These are phyloP conservation scores for Pachyseris speciosa DNA, from an alignment of 64 coral and sea anemone species.

Conservation along the genomic window DNA sequence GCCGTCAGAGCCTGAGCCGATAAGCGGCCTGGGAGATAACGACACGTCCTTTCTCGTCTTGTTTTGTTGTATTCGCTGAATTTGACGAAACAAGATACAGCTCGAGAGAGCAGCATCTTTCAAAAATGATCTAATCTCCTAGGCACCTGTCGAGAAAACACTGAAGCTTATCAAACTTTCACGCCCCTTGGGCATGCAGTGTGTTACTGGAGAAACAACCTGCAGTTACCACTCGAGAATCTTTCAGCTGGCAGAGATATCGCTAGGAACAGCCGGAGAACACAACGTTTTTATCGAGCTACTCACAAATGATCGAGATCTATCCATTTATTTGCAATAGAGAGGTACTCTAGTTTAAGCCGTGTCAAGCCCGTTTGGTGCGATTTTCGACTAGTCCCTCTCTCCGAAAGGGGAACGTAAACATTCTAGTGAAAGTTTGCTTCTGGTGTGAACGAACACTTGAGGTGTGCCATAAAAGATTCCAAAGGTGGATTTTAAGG, in stretches of 20 bases:
- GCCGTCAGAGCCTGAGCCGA: no score
- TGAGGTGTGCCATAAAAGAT: not conserved
- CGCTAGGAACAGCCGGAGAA: not conserved
- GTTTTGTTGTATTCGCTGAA: no score
- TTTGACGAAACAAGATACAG: not conserved
- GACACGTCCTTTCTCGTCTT: no score
- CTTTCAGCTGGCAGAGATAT: not conserved
- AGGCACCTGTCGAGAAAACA: conserved; percentile 6
- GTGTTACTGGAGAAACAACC: conserved; percentile 19
- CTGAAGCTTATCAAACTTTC: conserved; percentile 2
- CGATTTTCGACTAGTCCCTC: not conserved
- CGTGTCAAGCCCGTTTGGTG: not conserved
- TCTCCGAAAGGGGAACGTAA: not conserved
- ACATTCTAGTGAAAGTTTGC: not conserved
- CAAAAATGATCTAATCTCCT: conserved; percentile 20
- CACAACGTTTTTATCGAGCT: not conserved
- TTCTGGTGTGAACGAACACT: not conserved
- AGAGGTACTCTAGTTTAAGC: no score
- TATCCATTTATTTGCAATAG: no score
- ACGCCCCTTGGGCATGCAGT: conserved; percentile 34
- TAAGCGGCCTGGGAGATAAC: no score
- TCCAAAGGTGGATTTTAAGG: conserved; percentile 30
- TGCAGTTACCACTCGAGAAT: not conserved
- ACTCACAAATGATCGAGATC: no score
- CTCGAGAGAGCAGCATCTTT: not conserved